Evolutionary conservation across 2,888 invertebrate species (phyloP).

Genomic region (Villa cingulata): DNA sequence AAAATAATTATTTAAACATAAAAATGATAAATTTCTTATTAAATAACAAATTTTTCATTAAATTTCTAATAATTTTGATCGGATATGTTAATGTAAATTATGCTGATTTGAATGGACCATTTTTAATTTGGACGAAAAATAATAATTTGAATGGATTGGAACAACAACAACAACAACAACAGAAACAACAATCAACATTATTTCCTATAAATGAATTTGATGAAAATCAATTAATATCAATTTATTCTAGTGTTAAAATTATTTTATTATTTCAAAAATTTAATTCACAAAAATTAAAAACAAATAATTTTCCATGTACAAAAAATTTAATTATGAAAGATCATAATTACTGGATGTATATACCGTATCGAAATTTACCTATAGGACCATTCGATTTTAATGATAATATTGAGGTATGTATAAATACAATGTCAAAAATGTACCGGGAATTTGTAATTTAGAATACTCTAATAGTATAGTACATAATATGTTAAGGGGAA

Average conservation of each 20-base stretch:
- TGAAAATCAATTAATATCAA: conserved; percentile 42
- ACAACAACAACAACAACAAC: conserved; percentile 15
- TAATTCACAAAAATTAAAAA: conserved; percentile 40
- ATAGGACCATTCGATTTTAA: conserved; percentile 46
- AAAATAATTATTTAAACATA: background rate
- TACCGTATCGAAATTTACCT: conserved; percentile 43
- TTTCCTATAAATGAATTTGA: conserved; percentile 41
- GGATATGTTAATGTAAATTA: conserved; percentile 31
- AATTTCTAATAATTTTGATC: conserved; percentile 1
- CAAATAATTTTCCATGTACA: conserved; percentile 42
- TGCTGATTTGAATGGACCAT: conserved; percentile 45
- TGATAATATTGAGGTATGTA: conserved; percentile 43
- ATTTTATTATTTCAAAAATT: conserved; percentile 47
- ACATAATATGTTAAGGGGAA: no score
- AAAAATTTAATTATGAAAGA: conserved; percentile 41
- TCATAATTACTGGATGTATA: conserved; percentile 35
- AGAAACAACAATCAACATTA: no score
- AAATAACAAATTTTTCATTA: background rate
- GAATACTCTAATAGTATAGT: no score
- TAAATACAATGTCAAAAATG: no score
- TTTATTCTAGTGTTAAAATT: conserved; percentile 43
- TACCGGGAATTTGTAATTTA: no score
- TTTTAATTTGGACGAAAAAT: conserved; percentile 45
- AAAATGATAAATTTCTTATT: background rate
- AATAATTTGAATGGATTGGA: conserved; percentile 36